These are phyloP conservation scores for Lathamus discolor DNA, from an alignment of 2,113 vertebrate genomes.

Conservation along the genomic window DNA sequence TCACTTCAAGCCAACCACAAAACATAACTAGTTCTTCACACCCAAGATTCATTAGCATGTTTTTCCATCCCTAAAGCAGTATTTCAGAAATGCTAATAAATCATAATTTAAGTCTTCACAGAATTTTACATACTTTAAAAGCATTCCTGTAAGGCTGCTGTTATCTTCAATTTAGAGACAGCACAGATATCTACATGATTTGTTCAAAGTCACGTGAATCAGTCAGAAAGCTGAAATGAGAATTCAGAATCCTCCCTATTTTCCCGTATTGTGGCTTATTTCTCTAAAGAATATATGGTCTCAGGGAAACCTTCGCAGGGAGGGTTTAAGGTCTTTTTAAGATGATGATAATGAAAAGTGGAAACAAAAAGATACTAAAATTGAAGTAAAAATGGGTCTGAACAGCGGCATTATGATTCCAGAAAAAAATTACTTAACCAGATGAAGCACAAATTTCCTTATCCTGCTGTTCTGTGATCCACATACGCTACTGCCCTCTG, in stretches of 20 bases:
- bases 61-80: slow-evolving; percentile 5
- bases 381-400: not conserved
- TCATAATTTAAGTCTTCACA: slow-evolving; percentile 1
- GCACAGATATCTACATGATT: slow-evolving; percentile 14
- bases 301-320: not conserved
- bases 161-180: slow-evolving; percentile 40
- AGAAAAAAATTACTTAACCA: not conserved
- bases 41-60: not conserved
- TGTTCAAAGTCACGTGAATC: slow-evolving; percentile 26
- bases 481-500: not conserved
- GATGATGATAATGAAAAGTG: not conserved
- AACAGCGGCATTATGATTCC: not conserved
- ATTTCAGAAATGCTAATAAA: slow-evolving; percentile 20
- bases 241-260: not conserved
- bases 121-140: slow-evolving; percentile 31
- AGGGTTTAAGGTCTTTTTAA: not conserved
- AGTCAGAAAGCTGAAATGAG: not conserved
- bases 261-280: not conserved
- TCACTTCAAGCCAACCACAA: not conserved
- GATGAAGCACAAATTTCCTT: not conserved
- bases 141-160: slow-evolving; percentile 21
- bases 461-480: not conserved
- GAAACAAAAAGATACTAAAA: not conserved
- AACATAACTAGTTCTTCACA: not conserved
- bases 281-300: not conserved